phyloP scores from a whole-genome alignment of 2,797 vertebrate genomes.

The Podarcis siculus region DNA sequence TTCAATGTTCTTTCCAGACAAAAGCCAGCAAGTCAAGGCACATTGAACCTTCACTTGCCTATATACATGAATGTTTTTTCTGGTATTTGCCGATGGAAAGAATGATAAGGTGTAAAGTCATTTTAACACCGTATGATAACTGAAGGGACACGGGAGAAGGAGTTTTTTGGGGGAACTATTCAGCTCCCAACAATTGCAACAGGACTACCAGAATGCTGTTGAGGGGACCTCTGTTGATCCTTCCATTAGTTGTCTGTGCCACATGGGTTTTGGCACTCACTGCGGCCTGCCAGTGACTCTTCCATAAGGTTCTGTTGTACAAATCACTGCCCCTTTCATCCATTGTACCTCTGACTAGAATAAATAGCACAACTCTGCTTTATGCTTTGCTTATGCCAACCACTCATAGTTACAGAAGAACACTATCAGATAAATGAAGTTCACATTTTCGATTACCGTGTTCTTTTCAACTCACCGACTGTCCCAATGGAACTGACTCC shows the following conservation, averaged over 20 bases:
- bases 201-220: neutral
- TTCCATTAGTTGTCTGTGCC: neutral
- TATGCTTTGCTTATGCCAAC: neutral
- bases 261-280: neutral
- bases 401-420: neutral
- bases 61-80: too few relatives aligned
- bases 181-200: neutral
- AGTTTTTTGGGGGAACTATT: neutral
- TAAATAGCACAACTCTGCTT: neutral
- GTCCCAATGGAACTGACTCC: slow-evolving; percentile 83
- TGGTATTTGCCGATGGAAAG: too few relatives aligned
- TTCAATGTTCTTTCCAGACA: too few relatives aligned
- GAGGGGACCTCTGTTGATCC: neutral
- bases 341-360: neutral
- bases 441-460: neutral
- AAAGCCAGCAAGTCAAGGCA: neutral
- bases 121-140: neutral
- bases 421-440: neutral
- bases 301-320: neutral
- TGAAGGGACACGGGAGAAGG: neutral
- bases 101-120: neutral
- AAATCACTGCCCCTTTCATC: neutral
- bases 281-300: neutral
- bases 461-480: slow-evolving; percentile 79
- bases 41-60: too few relatives aligned